Conservation (phyloP, 1,140 invertebrate genomes). For the Physella acuta region DNA sequence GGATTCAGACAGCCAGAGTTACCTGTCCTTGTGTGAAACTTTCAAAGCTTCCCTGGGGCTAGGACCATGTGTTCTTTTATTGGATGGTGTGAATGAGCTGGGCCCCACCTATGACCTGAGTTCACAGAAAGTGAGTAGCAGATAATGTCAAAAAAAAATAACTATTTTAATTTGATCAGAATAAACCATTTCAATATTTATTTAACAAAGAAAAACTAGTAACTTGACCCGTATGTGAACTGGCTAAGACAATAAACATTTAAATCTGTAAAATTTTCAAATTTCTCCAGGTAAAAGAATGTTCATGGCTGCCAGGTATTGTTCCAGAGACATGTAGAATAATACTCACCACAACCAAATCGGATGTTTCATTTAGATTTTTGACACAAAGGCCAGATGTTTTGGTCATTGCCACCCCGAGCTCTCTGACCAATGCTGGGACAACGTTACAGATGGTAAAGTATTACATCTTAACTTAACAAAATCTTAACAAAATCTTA, state of each 20-base stretch:
- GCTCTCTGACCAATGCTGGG: slow-evolving; percentile 23
- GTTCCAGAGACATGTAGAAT: slow-evolving; percentile 51
- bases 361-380: slow-evolving; percentile 44
- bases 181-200: too few species aligned
- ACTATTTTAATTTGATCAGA: too few species aligned
- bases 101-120: slow-evolving; percentile 34
- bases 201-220: too few species aligned
- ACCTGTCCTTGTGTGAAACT: slow-evolving; percentile 44
- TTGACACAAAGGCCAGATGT: slow-evolving; percentile 41
- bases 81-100: slow-evolving; percentile 55
- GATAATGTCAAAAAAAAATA: too few species aligned
- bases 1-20: slow-evolving; percentile 27
- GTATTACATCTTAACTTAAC: not conserved
- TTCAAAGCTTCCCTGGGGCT: slow-evolving; percentile 47
- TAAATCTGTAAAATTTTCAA: too few species aligned
- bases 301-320: slow-evolving; percentile 51
- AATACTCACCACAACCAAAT: slow-evolving; percentile 46
- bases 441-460: slow-evolving; percentile 3
- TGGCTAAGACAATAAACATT: too few species aligned
- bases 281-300: slow-evolving; percentile 46
- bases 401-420: slow-evolving; percentile 34
- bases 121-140: slow-evolving; percentile 41
- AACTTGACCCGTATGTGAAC: too few species aligned
- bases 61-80: slow-evolving; percentile 51
- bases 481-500: not conserved